Evolutionary conservation across 30 jellyfish, hydroid and myxozoan species (phyloP).

Genomic region (Mastigias papua): DNA sequence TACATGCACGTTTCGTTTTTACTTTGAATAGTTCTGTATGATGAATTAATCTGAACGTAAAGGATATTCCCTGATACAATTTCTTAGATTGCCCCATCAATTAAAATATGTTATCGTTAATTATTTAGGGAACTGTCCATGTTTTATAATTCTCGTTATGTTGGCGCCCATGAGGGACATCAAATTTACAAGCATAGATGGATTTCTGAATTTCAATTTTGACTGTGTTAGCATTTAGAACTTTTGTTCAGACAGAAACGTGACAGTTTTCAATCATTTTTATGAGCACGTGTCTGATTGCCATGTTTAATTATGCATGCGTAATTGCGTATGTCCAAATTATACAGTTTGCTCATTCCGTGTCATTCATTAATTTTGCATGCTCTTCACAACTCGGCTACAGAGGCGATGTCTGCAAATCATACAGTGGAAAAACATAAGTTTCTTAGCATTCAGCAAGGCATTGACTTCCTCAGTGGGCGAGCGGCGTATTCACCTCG

Average conservation of each 20-base stretch:
- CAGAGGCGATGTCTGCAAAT: background rate
- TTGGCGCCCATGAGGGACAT: background rate
- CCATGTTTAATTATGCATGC: background rate
- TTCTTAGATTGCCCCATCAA: background rate
- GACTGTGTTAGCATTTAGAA: background rate
- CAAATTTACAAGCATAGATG: background rate
- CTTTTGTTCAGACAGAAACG: background rate
- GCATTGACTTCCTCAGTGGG: too few relatives aligned
- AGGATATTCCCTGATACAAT: background rate
- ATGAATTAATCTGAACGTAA: background rate
- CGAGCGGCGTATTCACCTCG: too few relatives aligned
- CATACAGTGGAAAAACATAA: background rate
- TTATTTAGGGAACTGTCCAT: background rate
- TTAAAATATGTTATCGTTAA: background rate
- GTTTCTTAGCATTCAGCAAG: too few relatives aligned
- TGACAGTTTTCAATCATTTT: background rate
- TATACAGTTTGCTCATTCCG: background rate
- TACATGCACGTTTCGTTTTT: background rate
- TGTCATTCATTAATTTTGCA: background rate
- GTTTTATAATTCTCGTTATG: background rate
- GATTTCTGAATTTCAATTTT: background rate
- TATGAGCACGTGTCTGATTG: background rate
- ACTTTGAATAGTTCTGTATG: background rate
- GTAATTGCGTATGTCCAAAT: background rate
- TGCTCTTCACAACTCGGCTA: background rate